Evolutionary conservation across 2,797 vertebrate genomes (phyloP), one percentile per base, ranked within the genome.

Genomic region (Betta splendens): DNA sequence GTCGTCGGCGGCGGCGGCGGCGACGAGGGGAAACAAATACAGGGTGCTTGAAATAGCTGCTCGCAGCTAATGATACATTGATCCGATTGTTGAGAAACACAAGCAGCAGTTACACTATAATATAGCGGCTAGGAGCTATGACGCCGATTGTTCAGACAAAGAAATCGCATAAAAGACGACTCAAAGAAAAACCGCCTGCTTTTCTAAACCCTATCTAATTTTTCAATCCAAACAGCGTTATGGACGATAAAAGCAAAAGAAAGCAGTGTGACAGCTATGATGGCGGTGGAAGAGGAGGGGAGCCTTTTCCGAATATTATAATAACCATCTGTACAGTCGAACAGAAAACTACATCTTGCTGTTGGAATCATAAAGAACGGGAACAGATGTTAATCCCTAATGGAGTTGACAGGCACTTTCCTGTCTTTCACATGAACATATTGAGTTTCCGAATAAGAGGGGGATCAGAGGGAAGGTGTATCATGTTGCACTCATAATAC

Each of bases 401-500:
- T 89, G 88, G 88, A 87, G 88, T 87, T 90, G 90, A 91, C 89
- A 89, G 87, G 82, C 88, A 86, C 88, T 90, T 88, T 86, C 81
- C 87, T 83, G 87, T 90, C 88, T 89, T 89, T 87, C 86, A 81
- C 84, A 83, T 83, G 85, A 89, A 85, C 90, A 90, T 90, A 91
- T 92, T 92, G 91, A 89, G 92, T 95, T 94, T 93, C 93, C 93
- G 93, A 93, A 93, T 91, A 93, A 94, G 92, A 93, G 91, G 91
- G 80, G 94, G 93, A 93, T 94, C 92, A 90, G 90, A 93, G 92
- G 92, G 92, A 95, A 95, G 94, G 93, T 93, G 81, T 94, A 96
- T 97, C 94, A 84, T 93, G 94, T 97, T 98, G 95, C 96, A 94
- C 86, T 88, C 94, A 92, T 94, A 94, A 92, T 91, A 93, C 93